These are phyloP conservation scores for Alosa sapidissima DNA, from an alignment of 2,797 vertebrate genomes.

Conservation along the genomic window DNA sequence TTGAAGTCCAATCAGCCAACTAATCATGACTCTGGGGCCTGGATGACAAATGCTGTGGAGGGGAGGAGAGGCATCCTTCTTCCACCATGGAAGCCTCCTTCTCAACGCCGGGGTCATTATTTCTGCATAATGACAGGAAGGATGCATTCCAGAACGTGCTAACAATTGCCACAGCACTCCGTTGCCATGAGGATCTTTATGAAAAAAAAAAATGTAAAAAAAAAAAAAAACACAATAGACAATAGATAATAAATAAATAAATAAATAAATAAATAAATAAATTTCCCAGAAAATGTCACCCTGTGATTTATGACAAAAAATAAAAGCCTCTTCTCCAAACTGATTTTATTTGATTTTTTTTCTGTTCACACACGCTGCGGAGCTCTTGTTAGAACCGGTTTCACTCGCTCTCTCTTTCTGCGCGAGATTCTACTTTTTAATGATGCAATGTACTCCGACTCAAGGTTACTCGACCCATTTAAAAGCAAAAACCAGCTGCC, in stretches of 20 bases:
- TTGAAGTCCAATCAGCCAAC: neutral
- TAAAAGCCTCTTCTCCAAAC: neutral
- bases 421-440: neutral
- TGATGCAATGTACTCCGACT: neutral
- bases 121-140: neutral
- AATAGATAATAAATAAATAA: neutral
- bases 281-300: neutral
- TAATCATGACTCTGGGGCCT: neutral
- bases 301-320: slow-evolving; percentile 8
- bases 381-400: neutral
- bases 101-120: neutral
- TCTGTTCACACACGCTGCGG: neutral
- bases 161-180: neutral
- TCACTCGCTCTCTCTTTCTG: neutral
- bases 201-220: too few relatives aligned
- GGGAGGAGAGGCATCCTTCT: neutral
- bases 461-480: neutral
- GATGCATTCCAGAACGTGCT: neutral
- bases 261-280: neutral
- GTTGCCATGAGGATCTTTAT: neutral
- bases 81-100: neutral
- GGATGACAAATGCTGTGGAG: neutral
- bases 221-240: too few relatives aligned
- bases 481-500: neutral
- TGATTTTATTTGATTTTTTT: neutral